Base-by-base conservation (phyloP, 2,113 vertebrate species). In the Myotis lucifugus region DNA sequence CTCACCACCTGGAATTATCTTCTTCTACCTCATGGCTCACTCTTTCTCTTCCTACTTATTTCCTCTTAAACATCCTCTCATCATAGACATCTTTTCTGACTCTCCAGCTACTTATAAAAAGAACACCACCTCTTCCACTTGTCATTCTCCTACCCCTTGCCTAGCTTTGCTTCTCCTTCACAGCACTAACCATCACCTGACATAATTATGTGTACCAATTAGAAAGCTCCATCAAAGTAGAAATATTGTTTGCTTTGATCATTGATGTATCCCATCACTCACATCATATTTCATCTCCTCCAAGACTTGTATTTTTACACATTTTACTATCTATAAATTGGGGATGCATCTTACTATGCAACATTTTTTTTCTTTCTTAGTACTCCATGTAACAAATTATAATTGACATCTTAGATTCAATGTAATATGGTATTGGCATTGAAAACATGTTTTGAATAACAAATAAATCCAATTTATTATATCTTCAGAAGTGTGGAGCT, bases 401-500 rank as follows among this genome's bases (percentile, higher is more conserved):
- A 89, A 77, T 6, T 56, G 42, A 89, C 8, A 88, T 67, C 59
- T 83, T 74, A 82, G 32, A 83, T n/a, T 76, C 69, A 82, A 32
- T 34, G 73, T 81, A 96, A 93, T 74, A 85, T 2, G 1, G 2
- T 67, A 88, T 7, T 90, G 14, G 3, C 50, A 94, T 90, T 95
- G 23, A 81, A 85, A 95, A 77, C 14, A 54, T 17, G 73, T 72
- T 92, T 86, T 32, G 6, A 93, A 76, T 59, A 11, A 81, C 12
- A 94, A 85, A 70, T 73, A 76, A 67, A 64, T 54, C 12, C 27
- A 6, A 90, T n/a, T 69, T 90, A 67, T 70, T 84, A 21, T 67
- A 77, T 82, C 85, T 93, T 92, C 37, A 76, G 76, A 94, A 90
- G 9, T 85, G 18, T 85, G 6, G 64, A 15, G 11, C 67, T 96